Evolutionary conservation across 2,888 invertebrate genomes (phyloP).

Genomic region (Diadegma fenestrale): DNA sequence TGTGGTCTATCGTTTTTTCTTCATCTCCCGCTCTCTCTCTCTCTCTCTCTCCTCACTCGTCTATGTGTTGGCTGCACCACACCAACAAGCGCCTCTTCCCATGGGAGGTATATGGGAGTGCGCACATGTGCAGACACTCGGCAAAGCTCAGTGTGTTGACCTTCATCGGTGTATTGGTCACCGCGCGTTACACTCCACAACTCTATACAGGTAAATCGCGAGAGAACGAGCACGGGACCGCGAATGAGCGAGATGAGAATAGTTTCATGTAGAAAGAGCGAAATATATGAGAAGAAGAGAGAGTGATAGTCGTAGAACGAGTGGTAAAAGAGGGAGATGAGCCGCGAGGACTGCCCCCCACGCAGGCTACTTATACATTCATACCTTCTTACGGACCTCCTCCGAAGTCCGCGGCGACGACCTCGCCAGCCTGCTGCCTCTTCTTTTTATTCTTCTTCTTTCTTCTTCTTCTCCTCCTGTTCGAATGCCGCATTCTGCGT

Average conservation of each 20-base stretch:
- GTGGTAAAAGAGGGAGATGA: slow-evolving; percentile 61
- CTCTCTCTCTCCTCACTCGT: slow-evolving; percentile 16
- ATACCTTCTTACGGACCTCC: slow-evolving; percentile 71
- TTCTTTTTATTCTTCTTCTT: slow-evolving; percentile 61
- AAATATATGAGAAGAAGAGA: slow-evolving; percentile 11
- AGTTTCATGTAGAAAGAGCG: slow-evolving; percentile 59
- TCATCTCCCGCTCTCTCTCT: slow-evolving; percentile 35
- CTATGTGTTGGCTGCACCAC: neutral
- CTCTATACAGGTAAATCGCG: slow-evolving; percentile 63
- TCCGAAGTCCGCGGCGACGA: slow-evolving; percentile 69
- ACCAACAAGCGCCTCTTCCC: slow-evolving; percentile 29
- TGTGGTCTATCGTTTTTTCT: slow-evolving; percentile 53
- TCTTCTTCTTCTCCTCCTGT: slow-evolving; percentile 53
- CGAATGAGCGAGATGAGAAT: slow-evolving; percentile 63
- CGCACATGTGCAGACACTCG: slow-evolving; percentile 34
- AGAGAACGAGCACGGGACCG: slow-evolving; percentile 62
- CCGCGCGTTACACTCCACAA: slow-evolving; percentile 61
- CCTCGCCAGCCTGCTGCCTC: slow-evolving; percentile 63
- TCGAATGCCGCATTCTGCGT: slow-evolving; percentile 58
- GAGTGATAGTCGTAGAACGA: slow-evolving; percentile 23
- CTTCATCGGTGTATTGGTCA: slow-evolving; percentile 58
- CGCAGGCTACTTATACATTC: slow-evolving; percentile 75
- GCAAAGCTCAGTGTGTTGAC: slow-evolving; percentile 26
- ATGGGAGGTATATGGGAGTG: no score
- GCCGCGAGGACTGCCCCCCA: slow-evolving; percentile 65